Conservation (phyloP, 2,888 invertebrate genomes). For the Sicus ferrugineus region DNA sequence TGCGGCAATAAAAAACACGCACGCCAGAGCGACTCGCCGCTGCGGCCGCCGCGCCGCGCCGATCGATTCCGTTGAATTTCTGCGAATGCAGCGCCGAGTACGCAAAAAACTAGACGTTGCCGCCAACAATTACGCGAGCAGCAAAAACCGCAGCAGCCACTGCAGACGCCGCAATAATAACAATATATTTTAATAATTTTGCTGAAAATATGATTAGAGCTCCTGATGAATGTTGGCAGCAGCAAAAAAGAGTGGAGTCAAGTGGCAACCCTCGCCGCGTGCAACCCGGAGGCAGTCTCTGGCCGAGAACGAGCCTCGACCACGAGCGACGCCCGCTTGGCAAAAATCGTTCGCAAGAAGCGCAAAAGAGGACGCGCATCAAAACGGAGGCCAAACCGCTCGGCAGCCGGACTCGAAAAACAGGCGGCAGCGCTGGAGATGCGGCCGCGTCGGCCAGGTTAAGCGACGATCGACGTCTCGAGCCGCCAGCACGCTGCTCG, state of each 20-base stretch:
- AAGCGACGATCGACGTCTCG: conserved; percentile 3
- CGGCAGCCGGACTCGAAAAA: not conserved
- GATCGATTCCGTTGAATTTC: not conserved
- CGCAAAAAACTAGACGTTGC: not conserved
- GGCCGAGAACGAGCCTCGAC: not conserved
- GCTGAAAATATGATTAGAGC: conserved; percentile 60
- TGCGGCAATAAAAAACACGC: not conserved
- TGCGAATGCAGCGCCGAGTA: not conserved
- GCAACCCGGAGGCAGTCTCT: not conserved
- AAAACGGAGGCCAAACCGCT: not conserved
- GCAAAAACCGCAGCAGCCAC: conserved; percentile 33
- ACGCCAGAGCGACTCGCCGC: not conserved
- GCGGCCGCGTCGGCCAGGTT: conserved; percentile 9
- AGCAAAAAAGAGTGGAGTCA: not conserved
- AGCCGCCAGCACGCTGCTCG: conserved; percentile 32
- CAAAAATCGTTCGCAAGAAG: not conserved
- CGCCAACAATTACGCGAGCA: conserved; percentile 16
- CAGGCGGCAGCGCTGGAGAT: not conserved
- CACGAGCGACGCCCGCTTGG: not conserved
- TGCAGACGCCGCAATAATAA: conserved; percentile 50
- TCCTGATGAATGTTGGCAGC: conserved; percentile 45
- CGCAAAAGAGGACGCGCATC: too few relatives aligned
- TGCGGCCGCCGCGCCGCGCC: not conserved
- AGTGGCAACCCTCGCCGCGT: not conserved
- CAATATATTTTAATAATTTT: conserved; percentile 63